These are phyloP conservation scores for Sylvia atricapilla DNA, from an alignment of 2,113 vertebrate species.

Conservation along the genomic window DNA sequence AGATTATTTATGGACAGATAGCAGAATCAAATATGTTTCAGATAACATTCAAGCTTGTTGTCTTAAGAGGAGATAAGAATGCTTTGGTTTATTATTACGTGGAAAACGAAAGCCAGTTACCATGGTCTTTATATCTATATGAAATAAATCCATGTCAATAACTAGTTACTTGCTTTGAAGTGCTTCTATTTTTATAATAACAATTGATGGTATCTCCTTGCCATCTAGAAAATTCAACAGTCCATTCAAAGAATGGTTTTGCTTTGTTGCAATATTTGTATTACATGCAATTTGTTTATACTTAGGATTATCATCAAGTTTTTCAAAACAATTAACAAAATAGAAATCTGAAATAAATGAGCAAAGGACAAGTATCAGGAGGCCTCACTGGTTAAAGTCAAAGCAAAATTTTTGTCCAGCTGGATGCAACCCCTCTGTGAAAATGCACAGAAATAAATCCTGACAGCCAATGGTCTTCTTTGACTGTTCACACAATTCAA, in stretches of 20 bases:
- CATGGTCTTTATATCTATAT: not conserved
- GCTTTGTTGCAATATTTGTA: not conserved
- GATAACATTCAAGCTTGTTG: not conserved
- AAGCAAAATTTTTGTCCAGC: not conserved
- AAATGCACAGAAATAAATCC: not conserved
- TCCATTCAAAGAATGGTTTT: not conserved
- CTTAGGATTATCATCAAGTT: not conserved
- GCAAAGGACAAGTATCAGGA: not conserved
- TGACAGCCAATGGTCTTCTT: not conserved
- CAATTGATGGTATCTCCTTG: not conserved
- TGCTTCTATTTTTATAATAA: not conserved
- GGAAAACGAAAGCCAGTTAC: not conserved
- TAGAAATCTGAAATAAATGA: not conserved
- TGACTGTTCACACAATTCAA: not conserved
- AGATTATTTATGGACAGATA: not conserved
- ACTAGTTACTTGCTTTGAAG: not conserved
- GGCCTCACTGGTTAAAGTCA: not conserved
- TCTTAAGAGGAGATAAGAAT: not conserved
- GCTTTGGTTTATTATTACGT: not conserved
- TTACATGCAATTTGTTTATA: not conserved
- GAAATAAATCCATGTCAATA: not conserved
- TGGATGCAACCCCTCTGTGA: not conserved
- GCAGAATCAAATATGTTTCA: not conserved
- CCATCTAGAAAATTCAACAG: not conserved
- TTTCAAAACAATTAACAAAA: not conserved